These are phyloP conservation scores for Brachionus asplanchnoidis DNA, from an alignment of 1,140 invertebrate genomes.

Conservation along the genomic window DNA sequence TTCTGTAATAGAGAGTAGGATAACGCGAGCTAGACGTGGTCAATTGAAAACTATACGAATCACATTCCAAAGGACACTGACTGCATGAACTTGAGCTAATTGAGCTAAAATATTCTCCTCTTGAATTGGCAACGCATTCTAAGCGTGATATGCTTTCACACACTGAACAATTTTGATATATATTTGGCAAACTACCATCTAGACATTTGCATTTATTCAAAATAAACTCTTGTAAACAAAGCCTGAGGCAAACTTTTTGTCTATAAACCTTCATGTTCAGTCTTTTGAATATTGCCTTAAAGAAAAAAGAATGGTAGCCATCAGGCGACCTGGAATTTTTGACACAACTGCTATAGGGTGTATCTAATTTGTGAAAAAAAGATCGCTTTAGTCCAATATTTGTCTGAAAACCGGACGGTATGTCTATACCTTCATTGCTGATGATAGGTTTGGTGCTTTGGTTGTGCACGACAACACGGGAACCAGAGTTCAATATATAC, in stretches of 20 bases:
- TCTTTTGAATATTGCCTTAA: neutral
- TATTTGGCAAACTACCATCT: conserved; percentile 38
- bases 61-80: conserved; percentile 33
- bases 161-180: neutral
- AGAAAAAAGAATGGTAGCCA: neutral
- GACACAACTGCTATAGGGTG: conserved; percentile 12
- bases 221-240: conserved; percentile 37
- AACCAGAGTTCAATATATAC: conserved; percentile 10
- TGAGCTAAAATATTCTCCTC: conserved; percentile 20
- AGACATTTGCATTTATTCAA: neutral
- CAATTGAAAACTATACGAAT: conserved; percentile 10
- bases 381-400: conserved; percentile 18
- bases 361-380: conserved; percentile 4
- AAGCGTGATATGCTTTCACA: neutral
- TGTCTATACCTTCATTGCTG: conserved; percentile 13
- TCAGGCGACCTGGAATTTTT: neutral
- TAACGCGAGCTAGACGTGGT: conserved; percentile 25
- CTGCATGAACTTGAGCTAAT: neutral
- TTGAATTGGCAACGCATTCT: neutral
- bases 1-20: conserved; percentile 20
- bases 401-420: conserved; percentile 21
- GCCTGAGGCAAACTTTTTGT: conserved; percentile 30
- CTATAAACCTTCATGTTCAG: conserved; percentile 17
- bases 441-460: conserved; percentile 23
- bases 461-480: conserved; percentile 24